Evolutionary conservation across 1,140 invertebrate genomes (phyloP).

Genomic region (Harlomillsia oculata): DNA sequence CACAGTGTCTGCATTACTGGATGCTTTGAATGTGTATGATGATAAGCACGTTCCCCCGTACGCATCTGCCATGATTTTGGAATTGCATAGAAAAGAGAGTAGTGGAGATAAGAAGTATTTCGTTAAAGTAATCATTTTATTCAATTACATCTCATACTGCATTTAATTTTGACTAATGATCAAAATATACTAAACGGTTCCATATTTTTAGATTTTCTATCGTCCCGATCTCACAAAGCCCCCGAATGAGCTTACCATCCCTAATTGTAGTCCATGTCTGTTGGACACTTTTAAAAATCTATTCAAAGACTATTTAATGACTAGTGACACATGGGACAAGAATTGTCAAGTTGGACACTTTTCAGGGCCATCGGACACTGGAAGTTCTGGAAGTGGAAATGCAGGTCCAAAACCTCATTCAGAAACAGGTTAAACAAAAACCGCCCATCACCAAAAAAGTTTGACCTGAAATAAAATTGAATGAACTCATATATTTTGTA

Average conservation of each 20-base stretch:
- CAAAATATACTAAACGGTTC: not conserved
- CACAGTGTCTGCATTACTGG: conserved; percentile 40
- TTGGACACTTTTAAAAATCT: not conserved
- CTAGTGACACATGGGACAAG: not conserved
- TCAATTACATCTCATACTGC: not conserved
- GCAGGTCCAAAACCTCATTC: too few relatives aligned
- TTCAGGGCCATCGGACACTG: too few relatives aligned
- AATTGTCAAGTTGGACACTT: too few relatives aligned
- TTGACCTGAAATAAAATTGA: too few relatives aligned
- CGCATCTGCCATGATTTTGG: conserved; percentile 7
- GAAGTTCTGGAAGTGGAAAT: too few relatives aligned
- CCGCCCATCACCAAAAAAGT: too few relatives aligned
- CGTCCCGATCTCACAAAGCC: not conserved
- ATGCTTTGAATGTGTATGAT: conserved; percentile 41
- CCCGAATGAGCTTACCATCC: not conserved
- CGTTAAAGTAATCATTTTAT: not conserved
- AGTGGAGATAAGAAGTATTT: not conserved
- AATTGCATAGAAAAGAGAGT: conserved; percentile 10
- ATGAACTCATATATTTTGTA: too few relatives aligned
- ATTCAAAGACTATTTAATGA: not conserved
- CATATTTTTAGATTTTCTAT: not conserved
- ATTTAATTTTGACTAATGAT: not conserved
- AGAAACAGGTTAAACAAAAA: too few relatives aligned
- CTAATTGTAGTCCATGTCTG: not conserved
- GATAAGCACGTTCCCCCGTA: conserved; percentile 37